A percentile compares a stretch with the other conserved stretches of the same genome.
phyloP scores from a whole-genome alignment of 2,888 invertebrate genomes.

The Andrena dorsata region DNA sequence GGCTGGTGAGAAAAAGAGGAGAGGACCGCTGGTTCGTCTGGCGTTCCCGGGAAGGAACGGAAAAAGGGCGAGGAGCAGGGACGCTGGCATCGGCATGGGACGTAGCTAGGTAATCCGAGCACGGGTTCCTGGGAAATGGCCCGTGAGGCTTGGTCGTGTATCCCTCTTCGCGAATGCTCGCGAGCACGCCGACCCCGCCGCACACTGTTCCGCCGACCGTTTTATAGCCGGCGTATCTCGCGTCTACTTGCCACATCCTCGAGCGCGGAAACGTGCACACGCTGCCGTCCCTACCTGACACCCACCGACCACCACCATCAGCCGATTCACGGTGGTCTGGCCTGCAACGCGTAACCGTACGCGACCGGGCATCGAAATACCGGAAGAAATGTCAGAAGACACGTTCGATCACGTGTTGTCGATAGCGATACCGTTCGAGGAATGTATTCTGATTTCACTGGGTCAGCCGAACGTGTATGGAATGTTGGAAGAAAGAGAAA shows the following conservation, averaged over 20 bases:
- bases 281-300: background rate
- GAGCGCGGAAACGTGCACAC: conserved; percentile 26
- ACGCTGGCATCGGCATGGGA: background rate
- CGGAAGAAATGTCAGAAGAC: conserved; percentile 25
- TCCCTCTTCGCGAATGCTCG: conserved; percentile 38
- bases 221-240: conserved; percentile 29
- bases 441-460: background rate
- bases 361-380: background rate
- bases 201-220: background rate
- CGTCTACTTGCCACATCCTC: conserved; percentile 24
- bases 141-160: conserved; percentile 61
- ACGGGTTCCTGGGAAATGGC: conserved; percentile 74
- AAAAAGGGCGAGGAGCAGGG: conserved; percentile 4
- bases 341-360: background rate
- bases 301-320: background rate
- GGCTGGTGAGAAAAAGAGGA: conserved; percentile 4
- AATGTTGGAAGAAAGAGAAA: too few relatives aligned
- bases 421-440: background rate
- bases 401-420: conserved; percentile 21
- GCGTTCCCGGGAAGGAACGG: background rate
- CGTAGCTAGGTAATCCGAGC: conserved; percentile 54
- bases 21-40: background rate
- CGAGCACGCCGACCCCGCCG: conserved; percentile 13
- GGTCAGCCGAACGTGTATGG: background rate
- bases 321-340: background rate